Conservation (phyloP, 2,797 vertebrate species). For the Diplodus puntazzo region DNA sequence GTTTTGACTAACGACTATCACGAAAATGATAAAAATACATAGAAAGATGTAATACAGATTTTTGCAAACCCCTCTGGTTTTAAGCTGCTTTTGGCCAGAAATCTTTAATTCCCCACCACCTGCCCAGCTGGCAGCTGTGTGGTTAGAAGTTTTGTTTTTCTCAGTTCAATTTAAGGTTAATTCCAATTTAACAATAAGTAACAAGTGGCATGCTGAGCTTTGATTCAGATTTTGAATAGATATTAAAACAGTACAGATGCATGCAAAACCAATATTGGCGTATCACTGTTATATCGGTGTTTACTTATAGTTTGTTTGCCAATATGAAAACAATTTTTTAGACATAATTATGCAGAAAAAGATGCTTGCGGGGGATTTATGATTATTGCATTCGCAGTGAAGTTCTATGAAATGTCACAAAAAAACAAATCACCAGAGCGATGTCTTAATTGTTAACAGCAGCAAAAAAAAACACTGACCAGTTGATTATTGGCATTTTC, state of each 20-base stretch:
- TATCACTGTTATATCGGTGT: too few relatives aligned
- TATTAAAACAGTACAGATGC: too few relatives aligned
- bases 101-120: not conserved
- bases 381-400: too few relatives aligned
- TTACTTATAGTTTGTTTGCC: too few relatives aligned
- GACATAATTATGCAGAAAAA: too few relatives aligned
- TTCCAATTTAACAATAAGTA: not conserved
- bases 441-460: not conserved
- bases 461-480: not conserved
- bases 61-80: not conserved
- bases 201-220: too few relatives aligned
- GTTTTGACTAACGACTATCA: not conserved
- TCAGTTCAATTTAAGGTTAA: too few relatives aligned
- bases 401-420: not conserved
- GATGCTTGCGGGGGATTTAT: too few relatives aligned
- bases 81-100: not conserved
- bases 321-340: too few relatives aligned
- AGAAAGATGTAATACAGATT: too few relatives aligned
- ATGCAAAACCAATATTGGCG: too few relatives aligned
- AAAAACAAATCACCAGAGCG: not conserved
- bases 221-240: too few relatives aligned
- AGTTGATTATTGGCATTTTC: not conserved
- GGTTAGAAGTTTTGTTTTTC: not conserved
- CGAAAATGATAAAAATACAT: not conserved
- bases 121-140: not conserved